A percentile compares a stretch with the other conserved stretches of the same genome.
Conservation (phyloP, 2,888 invertebrate species). For the Nymphalis urticae region DNA sequence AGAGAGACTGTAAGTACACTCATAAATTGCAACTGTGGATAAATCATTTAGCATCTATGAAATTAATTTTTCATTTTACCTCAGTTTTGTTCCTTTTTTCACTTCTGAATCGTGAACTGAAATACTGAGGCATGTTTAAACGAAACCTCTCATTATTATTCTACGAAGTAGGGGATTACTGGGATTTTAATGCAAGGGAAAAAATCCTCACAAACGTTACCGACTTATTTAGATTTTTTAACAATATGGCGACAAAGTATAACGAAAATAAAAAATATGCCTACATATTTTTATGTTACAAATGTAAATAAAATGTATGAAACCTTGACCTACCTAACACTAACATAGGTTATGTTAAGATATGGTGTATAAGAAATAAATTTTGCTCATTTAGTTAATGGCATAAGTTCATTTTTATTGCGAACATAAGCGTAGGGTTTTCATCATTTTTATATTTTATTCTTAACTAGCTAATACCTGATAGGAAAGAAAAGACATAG, state of each 20-base stretch:
- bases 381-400: not conserved
- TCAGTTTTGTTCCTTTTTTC: slow-evolving; percentile 15
- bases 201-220: too few species aligned
- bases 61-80: slow-evolving; percentile 15
- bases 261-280: too few species aligned
- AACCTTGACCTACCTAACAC: too few species aligned
- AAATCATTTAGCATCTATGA: slow-evolving; percentile 10
- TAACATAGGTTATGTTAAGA: too few species aligned
- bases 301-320: too few species aligned
- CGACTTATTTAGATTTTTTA: too few species aligned
- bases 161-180: not conserved
- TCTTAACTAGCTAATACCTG: too few species aligned
- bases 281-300: too few species aligned
- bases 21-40: not conserved
- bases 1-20: not conserved
- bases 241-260: too few species aligned
- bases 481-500: too few species aligned
- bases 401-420: not conserved
- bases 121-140: slow-evolving; percentile 6
- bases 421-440: not conserved
- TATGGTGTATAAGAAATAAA: not conserved
- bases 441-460: not conserved
- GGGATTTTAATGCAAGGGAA: not conserved
- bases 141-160: slow-evolving; percentile 14
- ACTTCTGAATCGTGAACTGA: slow-evolving; percentile 17